A percentile compares a stretch with the other conserved stretches of the same genome.
phyloP scores from a whole-genome alignment of 2,113 vertebrate species.

The Echinops telfairi region DNA sequence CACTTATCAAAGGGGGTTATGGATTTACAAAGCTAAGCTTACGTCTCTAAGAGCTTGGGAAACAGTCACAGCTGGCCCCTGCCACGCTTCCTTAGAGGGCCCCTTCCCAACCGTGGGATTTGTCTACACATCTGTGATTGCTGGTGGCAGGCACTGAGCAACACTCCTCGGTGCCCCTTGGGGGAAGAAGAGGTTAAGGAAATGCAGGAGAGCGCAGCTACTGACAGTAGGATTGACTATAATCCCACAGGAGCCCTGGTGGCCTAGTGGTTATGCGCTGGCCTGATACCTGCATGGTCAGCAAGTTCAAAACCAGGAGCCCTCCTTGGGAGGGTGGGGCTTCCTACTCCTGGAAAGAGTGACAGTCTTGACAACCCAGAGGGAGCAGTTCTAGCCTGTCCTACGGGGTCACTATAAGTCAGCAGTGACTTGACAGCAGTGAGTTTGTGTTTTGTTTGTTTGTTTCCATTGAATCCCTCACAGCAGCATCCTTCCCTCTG shows the following conservation, averaged over 20 bases:
- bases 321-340: too few relatives aligned
- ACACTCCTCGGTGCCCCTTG: neutral
- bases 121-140: neutral
- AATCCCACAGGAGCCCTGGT: too few relatives aligned
- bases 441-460: too few relatives aligned
- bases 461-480: neutral
- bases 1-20: constrained; percentile 21
- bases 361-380: too few relatives aligned
- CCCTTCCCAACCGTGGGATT: neutral
- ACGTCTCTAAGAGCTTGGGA: neutral
- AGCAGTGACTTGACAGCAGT: too few relatives aligned
- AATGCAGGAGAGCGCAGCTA: neutral
- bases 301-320: too few relatives aligned
- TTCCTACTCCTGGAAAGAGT: too few relatives aligned
- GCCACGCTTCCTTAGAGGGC: neutral
- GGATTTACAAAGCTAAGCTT: constrained; percentile 24
- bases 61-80: constrained; percentile 3
- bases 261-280: too few relatives aligned
- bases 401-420: too few relatives aligned
- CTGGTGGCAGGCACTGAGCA: neutral
- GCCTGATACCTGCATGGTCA: too few relatives aligned
- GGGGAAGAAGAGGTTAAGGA: neutral
- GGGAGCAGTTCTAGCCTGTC: too few relatives aligned
- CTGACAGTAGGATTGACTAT: neutral
- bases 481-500: neutral